Conservation (phyloP, 2,888 invertebrate species). For the Polymixis lichenea region DNA sequence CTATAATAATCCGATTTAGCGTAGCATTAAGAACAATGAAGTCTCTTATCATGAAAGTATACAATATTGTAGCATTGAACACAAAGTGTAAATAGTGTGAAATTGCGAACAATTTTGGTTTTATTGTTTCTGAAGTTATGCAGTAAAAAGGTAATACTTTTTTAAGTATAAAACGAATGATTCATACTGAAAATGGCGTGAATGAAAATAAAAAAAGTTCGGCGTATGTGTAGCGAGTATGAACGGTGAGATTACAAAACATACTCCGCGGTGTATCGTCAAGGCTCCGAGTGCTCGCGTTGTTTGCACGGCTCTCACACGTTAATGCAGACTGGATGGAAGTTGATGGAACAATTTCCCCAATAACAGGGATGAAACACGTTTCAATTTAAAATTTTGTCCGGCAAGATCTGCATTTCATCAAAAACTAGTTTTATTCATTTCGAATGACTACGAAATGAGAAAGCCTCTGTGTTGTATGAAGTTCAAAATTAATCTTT, state of each 20-base stretch:
- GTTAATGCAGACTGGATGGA: constrained; percentile 51
- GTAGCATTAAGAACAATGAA: constrained; percentile 8
- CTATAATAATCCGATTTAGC: background rate
- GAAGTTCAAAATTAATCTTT: constrained; percentile 1
- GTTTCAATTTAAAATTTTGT: constrained; percentile 6
- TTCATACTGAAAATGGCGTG: constrained; percentile 8
- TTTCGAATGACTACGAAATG: constrained; percentile 4
- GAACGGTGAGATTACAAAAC: constrained; percentile 49
- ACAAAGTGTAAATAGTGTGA: constrained; percentile 10
- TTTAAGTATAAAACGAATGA: background rate
- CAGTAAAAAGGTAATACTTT: background rate
- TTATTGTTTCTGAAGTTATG: background rate
- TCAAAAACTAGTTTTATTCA: constrained; percentile 20
- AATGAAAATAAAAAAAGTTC: constrained; percentile 19
- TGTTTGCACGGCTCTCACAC: constrained; percentile 60
- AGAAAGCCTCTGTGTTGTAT: background rate
- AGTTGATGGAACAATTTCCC: constrained; percentile 44
- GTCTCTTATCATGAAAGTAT: constrained; percentile 13
- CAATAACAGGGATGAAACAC: constrained; percentile 25
- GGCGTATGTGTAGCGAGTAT: constrained; percentile 11
- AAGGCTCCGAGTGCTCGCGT: constrained; percentile 39
- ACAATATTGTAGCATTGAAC: constrained; percentile 6
- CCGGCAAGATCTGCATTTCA: background rate
- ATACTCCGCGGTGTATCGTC: constrained; percentile 34
- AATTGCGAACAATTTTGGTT: constrained; percentile 19